These are phyloP conservation scores for Daubentonia madagascariensis DNA, from an alignment of 2,113 vertebrate genomes.

Conservation along the genomic window DNA sequence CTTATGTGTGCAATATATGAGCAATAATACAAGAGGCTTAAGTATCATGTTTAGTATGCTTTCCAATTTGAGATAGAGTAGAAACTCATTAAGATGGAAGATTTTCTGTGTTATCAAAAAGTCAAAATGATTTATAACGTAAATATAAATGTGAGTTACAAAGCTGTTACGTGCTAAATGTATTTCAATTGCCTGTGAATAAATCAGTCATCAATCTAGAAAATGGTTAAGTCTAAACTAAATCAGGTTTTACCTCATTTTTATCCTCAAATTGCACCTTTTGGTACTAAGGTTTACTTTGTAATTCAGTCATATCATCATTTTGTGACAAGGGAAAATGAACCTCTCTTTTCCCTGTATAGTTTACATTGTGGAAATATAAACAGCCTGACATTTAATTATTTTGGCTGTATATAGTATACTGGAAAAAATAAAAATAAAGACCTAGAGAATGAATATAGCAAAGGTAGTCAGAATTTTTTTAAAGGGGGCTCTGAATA, in stretches of 20 bases:
- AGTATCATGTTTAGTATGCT: conserved; percentile 35
- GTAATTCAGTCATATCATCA: conserved; percentile 33
- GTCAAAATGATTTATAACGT: conserved; percentile 61
- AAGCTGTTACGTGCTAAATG: conserved; percentile 53
- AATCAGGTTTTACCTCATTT: conserved; percentile 22
- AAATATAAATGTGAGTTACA: conserved; percentile 49
- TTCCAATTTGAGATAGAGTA: conserved; percentile 71
- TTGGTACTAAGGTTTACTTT: conserved; percentile 19
- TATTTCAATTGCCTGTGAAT: conserved; percentile 54
- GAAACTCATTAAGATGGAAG: conserved; percentile 68
- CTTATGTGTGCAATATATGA: neutral
- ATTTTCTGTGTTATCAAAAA: conserved; percentile 62
- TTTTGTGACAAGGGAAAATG: conserved; percentile 58
- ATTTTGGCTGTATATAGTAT: conserved; percentile 1
- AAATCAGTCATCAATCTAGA: conserved; percentile 56
- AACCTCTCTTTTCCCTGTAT: conserved; percentile 45
- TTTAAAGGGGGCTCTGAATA: conserved; percentile 41
- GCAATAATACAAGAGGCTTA: conserved; percentile 32
- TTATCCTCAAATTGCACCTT: conserved; percentile 57
- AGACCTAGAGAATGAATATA: neutral
- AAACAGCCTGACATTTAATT: conserved; percentile 13
- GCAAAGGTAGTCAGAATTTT: conserved; percentile 28
- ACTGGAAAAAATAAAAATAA: conserved; percentile 16
- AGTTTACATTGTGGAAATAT: conserved; percentile 45
- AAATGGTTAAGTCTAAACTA: conserved; percentile 61